A percentile compares a stretch with the other conserved stretches of the same genome.
phyloP scores from a whole-genome alignment of 2,888 invertebrate genomes.

The Pristionchus fissidentatus region DNA sequence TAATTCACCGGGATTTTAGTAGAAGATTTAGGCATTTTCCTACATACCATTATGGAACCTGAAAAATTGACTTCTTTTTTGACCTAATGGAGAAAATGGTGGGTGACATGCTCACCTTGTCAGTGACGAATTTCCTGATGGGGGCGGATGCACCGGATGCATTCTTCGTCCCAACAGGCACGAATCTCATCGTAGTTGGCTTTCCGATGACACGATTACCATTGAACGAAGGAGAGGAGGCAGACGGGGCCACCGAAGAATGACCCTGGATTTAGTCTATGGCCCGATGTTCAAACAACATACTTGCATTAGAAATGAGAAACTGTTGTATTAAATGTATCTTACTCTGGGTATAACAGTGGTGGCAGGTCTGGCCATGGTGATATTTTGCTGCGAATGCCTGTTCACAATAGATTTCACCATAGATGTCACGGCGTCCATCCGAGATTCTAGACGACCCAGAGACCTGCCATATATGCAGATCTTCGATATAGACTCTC shows the following conservation, averaged over 20 bases:
- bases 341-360: neutral
- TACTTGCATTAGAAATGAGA: neutral
- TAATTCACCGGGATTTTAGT: too few species aligned
- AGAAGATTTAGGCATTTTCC: too few species aligned
- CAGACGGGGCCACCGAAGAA: neutral
- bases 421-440: conserved; percentile 45
- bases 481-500: neutral
- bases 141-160: neutral
- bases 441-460: conserved; percentile 45
- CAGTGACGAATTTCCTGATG: neutral
- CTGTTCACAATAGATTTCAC: neutral
- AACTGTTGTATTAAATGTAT: neutral
- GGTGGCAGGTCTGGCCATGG: neutral
- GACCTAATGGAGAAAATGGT: too few species aligned
- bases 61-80: too few species aligned
- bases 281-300: neutral
- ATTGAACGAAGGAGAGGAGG: neutral
- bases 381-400: conserved; percentile 9
- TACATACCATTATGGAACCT: too few species aligned
- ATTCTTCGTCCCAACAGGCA: neutral
- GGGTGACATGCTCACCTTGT: neutral
- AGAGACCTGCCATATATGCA: neutral
- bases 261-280: neutral
- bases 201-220: neutral
- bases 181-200: conserved; percentile 24